These are phyloP conservation scores for Mactra quadrangularis DNA, from an alignment of 1,140 invertebrate genomes.

Conservation along the genomic window DNA sequence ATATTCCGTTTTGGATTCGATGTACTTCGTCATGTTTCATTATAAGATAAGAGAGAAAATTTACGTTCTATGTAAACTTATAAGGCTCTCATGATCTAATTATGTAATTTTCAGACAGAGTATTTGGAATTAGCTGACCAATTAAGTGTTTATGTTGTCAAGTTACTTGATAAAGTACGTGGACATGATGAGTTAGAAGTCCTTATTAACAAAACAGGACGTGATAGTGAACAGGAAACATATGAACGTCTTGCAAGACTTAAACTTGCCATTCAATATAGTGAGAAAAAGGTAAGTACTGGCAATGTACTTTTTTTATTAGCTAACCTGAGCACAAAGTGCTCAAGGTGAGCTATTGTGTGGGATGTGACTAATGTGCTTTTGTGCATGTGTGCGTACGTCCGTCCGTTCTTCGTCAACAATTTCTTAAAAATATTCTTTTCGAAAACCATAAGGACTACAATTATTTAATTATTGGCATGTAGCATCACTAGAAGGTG, in stretches of 20 bases:
- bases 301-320: neutral
- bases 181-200: conserved; percentile 81
- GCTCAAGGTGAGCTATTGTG: too few species aligned
- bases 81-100: too few species aligned
- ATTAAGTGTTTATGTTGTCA: conserved; percentile 83
- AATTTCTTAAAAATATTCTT: too few species aligned
- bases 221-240: conserved; percentile 74
- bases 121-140: conserved; percentile 86
- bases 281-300: conserved; percentile 79
- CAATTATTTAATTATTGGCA: too few species aligned
- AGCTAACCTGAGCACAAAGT: too few species aligned
- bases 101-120: conserved; percentile 82
- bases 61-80: too few species aligned
- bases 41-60: too few species aligned
- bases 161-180: conserved; percentile 81
- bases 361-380: neutral
- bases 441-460: too few species aligned
- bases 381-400: neutral
- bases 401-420: neutral
- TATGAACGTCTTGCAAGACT: conserved; percentile 81
- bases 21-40: too few species aligned
- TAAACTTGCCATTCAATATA: conserved; percentile 81
- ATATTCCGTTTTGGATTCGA: too few species aligned
- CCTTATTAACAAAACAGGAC: conserved; percentile 78
- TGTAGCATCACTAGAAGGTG: too few species aligned